phyloP scores from a whole-genome alignment of 2,797 vertebrate species.

The Lacerta agilis region DNA sequence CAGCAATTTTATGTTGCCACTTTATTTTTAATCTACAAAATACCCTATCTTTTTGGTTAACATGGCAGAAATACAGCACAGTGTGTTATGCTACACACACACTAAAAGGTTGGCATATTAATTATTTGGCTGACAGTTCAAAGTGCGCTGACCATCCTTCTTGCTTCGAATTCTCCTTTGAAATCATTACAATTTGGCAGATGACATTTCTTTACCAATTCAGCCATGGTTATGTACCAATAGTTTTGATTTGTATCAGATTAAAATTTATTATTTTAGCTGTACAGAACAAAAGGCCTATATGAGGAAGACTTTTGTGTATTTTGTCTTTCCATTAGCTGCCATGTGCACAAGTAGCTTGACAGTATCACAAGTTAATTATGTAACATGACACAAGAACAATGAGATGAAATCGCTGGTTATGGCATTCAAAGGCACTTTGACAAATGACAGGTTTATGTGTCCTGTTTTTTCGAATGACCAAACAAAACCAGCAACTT shows the following conservation, averaged over 20 bases:
- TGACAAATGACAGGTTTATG: constrained; percentile 36
- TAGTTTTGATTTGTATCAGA: constrained; percentile 32
- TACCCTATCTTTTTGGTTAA: constrained; percentile 59
- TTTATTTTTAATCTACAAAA: constrained; percentile 58
- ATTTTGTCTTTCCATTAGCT: neutral
- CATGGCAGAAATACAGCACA: constrained; percentile 54
- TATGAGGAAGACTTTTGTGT: constrained; percentile 40
- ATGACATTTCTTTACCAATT: constrained; percentile 38
- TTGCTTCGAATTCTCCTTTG: constrained; percentile 33
- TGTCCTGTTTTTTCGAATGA: constrained; percentile 20
- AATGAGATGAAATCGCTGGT: constrained; percentile 30
- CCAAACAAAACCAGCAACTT: constrained; percentile 28
- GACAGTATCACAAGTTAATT: constrained; percentile 37
- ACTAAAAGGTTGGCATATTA: constrained; percentile 37
- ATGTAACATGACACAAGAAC: neutral
- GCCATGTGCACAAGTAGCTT: neutral
- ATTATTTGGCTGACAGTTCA: constrained; percentile 42
- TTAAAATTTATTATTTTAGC: constrained; percentile 48
- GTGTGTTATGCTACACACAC: neutral
- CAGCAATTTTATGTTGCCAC: constrained; percentile 53
- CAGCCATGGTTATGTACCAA: constrained; percentile 42
- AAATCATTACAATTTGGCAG: constrained; percentile 38
- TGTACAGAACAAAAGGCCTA: neutral
- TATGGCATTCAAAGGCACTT: neutral
- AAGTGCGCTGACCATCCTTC: constrained; percentile 24